Percentiles rank a stretch among this genome's conserved stretches.
Conservation (phyloP, 1,140 invertebrate species). For the Aphidius gifuensis region DNA sequence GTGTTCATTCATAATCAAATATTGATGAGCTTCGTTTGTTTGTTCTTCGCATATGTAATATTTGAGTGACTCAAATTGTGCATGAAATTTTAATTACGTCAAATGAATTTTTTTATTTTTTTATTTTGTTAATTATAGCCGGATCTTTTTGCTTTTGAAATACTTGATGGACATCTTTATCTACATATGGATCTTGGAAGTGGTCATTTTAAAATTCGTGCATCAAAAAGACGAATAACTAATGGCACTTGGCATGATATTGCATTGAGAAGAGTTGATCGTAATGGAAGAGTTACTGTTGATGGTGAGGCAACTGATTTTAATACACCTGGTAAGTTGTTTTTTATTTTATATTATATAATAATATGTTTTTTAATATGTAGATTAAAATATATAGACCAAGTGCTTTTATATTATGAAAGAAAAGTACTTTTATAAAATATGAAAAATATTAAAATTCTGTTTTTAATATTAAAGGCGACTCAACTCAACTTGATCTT, state of each 20-base stretch:
- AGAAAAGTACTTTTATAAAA: not conserved
- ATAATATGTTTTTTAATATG: not conserved
- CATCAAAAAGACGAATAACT: slow-evolving; percentile 77
- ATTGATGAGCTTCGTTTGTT: too few relatives aligned
- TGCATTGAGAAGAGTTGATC: slow-evolving; percentile 71
- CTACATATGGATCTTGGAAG: slow-evolving; percentile 88
- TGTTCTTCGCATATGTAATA: too few relatives aligned
- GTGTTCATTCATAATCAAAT: too few relatives aligned
- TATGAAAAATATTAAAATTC: not conserved
- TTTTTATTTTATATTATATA: not conserved
- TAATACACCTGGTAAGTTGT: slow-evolving; percentile 70
- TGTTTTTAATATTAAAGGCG: slow-evolving; percentile 56
- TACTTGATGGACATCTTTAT: slow-evolving; percentile 89
- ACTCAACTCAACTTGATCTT: slow-evolving; percentile 82
- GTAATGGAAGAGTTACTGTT: slow-evolving; percentile 84
- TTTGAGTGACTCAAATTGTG: too few relatives aligned
- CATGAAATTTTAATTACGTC: too few relatives aligned
- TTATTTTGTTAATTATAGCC: slow-evolving; percentile 57
- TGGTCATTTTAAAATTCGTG: slow-evolving; percentile 81
- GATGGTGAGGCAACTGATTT: slow-evolving; percentile 89
- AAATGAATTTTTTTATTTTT: too few relatives aligned
- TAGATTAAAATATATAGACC: not conserved
- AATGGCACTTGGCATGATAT: slow-evolving; percentile 92
- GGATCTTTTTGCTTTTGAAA: slow-evolving; percentile 90
- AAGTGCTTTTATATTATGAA: not conserved